Evolutionary conservation across 2,797 vertebrate species (phyloP).

Genomic region (Melanotaenia parkinsoni): DNA sequence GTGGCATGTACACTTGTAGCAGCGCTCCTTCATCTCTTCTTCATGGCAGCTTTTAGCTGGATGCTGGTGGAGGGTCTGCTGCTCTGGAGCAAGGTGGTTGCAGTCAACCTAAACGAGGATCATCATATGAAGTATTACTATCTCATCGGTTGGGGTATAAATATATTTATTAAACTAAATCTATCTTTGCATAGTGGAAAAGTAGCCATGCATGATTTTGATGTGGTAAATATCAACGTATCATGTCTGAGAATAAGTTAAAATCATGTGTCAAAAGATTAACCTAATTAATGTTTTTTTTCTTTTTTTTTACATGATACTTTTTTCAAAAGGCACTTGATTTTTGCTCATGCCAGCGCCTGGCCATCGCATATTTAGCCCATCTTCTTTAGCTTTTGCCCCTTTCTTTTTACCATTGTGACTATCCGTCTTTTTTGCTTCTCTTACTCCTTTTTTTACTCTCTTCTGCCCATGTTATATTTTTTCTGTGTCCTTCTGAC

Average conservation of each 20-base stretch:
- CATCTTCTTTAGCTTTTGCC: background rate
- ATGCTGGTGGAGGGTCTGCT: conserved; percentile 88
- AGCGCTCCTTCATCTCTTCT: conserved; percentile 86
- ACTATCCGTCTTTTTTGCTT: no score
- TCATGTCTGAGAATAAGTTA: background rate
- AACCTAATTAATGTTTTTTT: background rate
- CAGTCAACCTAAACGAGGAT: conserved; percentile 85
- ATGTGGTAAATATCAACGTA: background rate
- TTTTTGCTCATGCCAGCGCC: background rate
- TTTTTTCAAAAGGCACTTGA: background rate
- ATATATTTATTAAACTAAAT: background rate
- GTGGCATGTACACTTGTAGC: conserved; percentile 86
- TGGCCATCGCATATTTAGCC: background rate
- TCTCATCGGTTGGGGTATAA: conserved; percentile 86
- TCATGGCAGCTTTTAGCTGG: conserved; percentile 88
- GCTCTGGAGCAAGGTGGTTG: conserved; percentile 88
- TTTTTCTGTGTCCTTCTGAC: background rate
- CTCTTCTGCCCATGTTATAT: background rate
- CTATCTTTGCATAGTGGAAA: background rate
- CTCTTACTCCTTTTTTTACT: background rate
- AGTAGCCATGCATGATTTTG: background rate
- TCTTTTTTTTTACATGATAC: background rate
- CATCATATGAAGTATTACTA: conserved; percentile 89
- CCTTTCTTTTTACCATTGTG: background rate
- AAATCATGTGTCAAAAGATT: background rate